Base-by-base conservation (phyloP, 2,888 invertebrate genomes). In the Leptinotarsa rubiginosa region DNA sequence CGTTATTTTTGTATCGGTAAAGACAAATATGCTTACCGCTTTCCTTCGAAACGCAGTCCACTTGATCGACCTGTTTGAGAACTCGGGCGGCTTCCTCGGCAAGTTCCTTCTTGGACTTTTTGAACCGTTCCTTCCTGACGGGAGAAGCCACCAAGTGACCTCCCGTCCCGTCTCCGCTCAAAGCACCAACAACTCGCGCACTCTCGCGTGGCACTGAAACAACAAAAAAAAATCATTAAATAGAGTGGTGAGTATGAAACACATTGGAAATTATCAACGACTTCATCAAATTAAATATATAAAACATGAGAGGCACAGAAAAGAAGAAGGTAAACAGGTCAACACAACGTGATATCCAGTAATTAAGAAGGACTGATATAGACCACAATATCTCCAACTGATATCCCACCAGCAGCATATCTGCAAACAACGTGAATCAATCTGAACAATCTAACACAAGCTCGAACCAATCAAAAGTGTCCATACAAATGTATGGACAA, bases 21-120 rank as follows among this genome's bases (percentile, higher is more conserved):
- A 2, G 10, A 64, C 31, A 15, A 20, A 54, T 41, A 25, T 68
- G 77, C 81, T 82, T 81, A 87, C 86, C 84, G 74, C 79, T 82
- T 67, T 81, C 79, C 69, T 80, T 78, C 22, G 84, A 82, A 70
- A 86, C 81, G 85, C 94, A 95, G 73, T 91, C 92, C 78, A 95
- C 90, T 83, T 92, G 92, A 80, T 92, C 92, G 0, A 93, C 95
- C 86, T 95, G 94, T 31, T 92, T 91, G 69, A 94, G 88, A 49
- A 95, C 94, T 83, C 91, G 90, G 77, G 93, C 94, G 47, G 94
- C 94, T 89, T 95, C 95, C 84, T 93, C 91, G 66, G 93, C 93
- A 66, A 95, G 90, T 85, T 93, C 92, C 84, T 93, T 90, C 84
- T 93, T 92, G 73, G 94, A 93, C 83, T 93, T 92, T 67, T 92